These are phyloP conservation scores for Toxostoma redivivum DNA, from an alignment of 2,113 vertebrate genomes.

Conservation along the genomic window DNA sequence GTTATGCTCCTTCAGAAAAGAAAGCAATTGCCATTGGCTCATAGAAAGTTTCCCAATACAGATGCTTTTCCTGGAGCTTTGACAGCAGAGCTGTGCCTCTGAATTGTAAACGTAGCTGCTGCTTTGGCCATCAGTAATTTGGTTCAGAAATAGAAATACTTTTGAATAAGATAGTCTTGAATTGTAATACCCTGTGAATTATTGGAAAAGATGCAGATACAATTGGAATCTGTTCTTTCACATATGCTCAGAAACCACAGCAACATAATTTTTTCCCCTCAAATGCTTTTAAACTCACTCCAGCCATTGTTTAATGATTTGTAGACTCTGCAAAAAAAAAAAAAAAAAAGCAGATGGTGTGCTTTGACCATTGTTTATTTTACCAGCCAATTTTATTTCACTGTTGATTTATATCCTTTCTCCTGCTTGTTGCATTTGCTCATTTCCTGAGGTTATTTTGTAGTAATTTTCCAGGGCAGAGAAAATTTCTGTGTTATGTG, in stretches of 20 bases:
- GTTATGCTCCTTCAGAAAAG: background rate
- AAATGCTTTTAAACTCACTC: background rate
- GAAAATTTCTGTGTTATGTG: background rate
- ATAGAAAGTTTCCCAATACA: background rate
- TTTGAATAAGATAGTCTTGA: background rate
- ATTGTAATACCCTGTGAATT: background rate
- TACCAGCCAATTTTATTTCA: background rate
- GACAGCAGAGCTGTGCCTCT: background rate
- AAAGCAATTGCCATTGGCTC: background rate
- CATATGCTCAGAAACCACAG: background rate
- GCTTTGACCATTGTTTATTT: background rate
- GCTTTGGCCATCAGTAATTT: background rate
- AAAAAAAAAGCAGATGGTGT: background rate
- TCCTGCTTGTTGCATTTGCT: background rate
- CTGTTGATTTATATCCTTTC: background rate
- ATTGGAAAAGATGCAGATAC: background rate
- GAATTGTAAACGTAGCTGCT: background rate
- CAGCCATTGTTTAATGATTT: background rate
- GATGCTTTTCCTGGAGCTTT: conserved; percentile 18
- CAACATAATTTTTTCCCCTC: background rate
- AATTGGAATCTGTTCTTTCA: background rate
- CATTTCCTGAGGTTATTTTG: background rate
- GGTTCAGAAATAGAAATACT: background rate
- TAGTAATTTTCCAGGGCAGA: background rate
- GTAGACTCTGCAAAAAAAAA: background rate